A percentile compares a stretch with the other conserved stretches of the same genome.
Evolutionary conservation across 2,797 vertebrate genomes (phyloP).

Genomic region (Botia almorhae): DNA sequence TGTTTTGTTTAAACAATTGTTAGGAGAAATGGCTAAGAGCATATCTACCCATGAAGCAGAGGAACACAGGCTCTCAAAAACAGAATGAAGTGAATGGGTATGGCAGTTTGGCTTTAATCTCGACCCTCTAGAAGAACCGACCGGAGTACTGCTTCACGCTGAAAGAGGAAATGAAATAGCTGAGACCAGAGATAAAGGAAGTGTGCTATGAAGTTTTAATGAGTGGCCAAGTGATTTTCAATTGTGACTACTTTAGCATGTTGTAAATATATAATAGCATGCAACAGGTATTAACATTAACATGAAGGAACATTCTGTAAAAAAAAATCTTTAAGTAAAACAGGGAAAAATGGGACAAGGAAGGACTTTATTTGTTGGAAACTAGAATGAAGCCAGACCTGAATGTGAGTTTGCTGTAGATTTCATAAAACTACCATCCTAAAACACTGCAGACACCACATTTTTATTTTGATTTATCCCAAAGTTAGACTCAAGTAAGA

Average conservation of each 20-base stretch:
- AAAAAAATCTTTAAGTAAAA: neutral
- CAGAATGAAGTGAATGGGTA: slow-evolving; percentile 84
- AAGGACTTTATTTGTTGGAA: neutral
- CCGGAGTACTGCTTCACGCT: slow-evolving; percentile 99
- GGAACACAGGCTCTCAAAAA: slow-evolving; percentile 91
- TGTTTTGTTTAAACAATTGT: slow-evolving; percentile 36
- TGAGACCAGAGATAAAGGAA: slow-evolving; percentile 62
- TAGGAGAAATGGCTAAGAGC: slow-evolving; percentile 69
- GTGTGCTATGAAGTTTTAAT: neutral
- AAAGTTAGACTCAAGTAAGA: no score
- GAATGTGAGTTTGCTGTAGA: neutral
- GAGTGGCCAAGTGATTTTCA: neutral
- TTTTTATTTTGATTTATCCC: no score
- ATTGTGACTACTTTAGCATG: neutral
- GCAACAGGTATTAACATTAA: neutral
- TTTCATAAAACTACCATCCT: neutral
- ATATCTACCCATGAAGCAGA: slow-evolving; percentile 87
- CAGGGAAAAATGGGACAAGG: no score
- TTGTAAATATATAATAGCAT: neutral
- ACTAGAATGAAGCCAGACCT: neutral
- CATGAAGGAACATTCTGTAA: neutral
- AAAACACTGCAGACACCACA: neutral
- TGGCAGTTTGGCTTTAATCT: slow-evolving; percentile 87
- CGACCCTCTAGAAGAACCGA: slow-evolving; percentile 94
- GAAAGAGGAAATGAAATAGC: slow-evolving; percentile 82